phyloP scores from a whole-genome alignment of 2,888 invertebrate genomes.

The Graphium colonna region DNA sequence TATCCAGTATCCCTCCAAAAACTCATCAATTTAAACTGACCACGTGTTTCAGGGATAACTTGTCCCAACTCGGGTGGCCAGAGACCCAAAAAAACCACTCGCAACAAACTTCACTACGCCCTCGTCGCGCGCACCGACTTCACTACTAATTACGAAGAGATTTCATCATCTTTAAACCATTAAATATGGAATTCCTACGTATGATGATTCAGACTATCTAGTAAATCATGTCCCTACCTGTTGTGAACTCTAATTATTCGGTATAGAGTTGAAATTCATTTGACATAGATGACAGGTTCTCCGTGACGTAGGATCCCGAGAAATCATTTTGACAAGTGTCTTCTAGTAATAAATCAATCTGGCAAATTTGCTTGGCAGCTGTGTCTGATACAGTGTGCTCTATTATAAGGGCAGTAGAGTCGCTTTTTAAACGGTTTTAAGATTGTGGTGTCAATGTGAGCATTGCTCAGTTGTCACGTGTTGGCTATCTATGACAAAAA shows the following conservation, averaged over 20 bases:
- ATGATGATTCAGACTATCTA: constrained; percentile 16
- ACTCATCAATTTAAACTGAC: not conserved
- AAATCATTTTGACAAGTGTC: constrained; percentile 23
- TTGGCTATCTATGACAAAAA: constrained; percentile 18
- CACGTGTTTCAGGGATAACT: not conserved
- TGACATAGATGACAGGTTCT: not conserved
- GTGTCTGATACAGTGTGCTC: not conserved
- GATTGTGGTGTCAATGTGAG: not conserved
- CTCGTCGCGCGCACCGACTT: not conserved
- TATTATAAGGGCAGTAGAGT: not conserved
- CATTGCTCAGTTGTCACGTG: constrained; percentile 9
- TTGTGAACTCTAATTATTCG: not conserved
- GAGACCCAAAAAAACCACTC: too few species aligned
- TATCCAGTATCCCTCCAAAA: too few species aligned
- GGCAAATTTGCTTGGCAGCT: not conserved
- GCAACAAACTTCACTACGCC: not conserved
- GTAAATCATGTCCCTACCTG: not conserved
- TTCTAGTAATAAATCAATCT: constrained; percentile 15
- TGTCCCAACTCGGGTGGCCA: too few species aligned
- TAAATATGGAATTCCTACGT: constrained; percentile 14
- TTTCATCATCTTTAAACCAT: constrained; percentile 20
- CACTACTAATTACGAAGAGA: constrained; percentile 1
- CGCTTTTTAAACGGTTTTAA: not conserved
- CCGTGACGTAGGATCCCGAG: constrained; percentile 15
- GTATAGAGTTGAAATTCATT: not conserved